phyloP scores from a whole-genome alignment of 2,888 invertebrate genomes.

The Lithophane semibrunnea region DNA sequence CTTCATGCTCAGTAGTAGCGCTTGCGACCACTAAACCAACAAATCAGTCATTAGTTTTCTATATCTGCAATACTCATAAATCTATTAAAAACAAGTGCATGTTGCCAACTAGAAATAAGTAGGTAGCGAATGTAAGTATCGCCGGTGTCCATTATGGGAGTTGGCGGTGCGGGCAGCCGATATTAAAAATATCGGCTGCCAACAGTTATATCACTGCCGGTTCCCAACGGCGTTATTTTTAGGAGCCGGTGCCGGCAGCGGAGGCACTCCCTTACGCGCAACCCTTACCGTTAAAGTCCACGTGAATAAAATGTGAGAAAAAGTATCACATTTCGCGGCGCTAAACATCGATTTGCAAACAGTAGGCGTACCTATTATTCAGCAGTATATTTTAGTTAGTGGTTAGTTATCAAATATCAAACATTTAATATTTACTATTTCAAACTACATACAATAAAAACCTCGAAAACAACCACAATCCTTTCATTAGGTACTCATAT shows the following conservation, averaged over 20 bases:
- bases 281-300: not conserved
- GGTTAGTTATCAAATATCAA: not conserved
- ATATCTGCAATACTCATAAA: not conserved
- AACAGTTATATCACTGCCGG: too few species aligned
- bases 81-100: slow-evolving; percentile 2
- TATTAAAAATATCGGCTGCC: too few species aligned
- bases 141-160: too few species aligned
- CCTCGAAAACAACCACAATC: not conserved
- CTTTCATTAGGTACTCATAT: not conserved
- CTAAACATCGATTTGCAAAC: not conserved
- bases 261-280: not conserved
- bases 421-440: not conserved
- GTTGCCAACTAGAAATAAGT: slow-evolving; percentile 6
- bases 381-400: not conserved
- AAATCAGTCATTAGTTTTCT: not conserved
- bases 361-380: not conserved
- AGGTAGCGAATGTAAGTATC: not conserved
- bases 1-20: not conserved
- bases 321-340: not conserved
- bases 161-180: too few species aligned
- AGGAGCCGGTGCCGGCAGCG: too few species aligned
- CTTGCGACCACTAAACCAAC: not conserved
- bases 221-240: too few species aligned
- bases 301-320: not conserved
- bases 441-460: not conserved